These are phyloP conservation scores for Abscondita cerata DNA, from an alignment of 2,888 invertebrate species.

Conservation along the genomic window DNA sequence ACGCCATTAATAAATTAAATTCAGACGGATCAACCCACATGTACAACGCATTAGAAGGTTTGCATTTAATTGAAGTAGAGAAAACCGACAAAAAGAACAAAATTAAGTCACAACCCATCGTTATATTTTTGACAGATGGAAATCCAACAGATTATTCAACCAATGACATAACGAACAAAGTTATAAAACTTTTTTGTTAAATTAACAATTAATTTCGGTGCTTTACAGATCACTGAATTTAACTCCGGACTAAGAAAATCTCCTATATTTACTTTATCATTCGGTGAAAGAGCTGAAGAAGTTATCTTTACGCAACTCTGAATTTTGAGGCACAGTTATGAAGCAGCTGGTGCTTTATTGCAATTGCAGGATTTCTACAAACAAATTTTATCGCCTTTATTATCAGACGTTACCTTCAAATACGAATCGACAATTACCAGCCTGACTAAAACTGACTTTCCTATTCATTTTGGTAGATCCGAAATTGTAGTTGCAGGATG, in stretches of 20 bases:
- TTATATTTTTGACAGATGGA: conserved; percentile 72
- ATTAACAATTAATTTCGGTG: neutral
- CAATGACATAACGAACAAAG: conserved; percentile 37
- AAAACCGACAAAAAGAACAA: conserved; percentile 41
- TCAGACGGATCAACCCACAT: conserved; percentile 74
- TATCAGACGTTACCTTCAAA: conserved; percentile 70
- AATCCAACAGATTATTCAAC: conserved; percentile 68
- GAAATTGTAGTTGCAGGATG: conserved; percentile 71
- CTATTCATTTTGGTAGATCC: conserved; percentile 68
- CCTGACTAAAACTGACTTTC: conserved; percentile 65
- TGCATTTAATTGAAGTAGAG: conserved; percentile 49
- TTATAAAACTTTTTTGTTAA: neutral
- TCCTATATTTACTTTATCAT: conserved; percentile 73
- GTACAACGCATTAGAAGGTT: conserved; percentile 66
- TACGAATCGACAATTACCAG: conserved; percentile 67
- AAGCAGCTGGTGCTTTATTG: conserved; percentile 70
- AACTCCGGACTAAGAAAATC: conserved; percentile 57
- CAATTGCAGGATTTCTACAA: conserved; percentile 72
- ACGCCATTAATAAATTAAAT: conserved; percentile 63
- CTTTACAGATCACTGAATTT: conserved; percentile 56
- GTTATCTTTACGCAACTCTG: conserved; percentile 70
- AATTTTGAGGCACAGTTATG: conserved; percentile 75
- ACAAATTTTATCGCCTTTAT: conserved; percentile 72
- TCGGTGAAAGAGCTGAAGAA: conserved; percentile 75
- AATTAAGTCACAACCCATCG: conserved; percentile 64